Conservation (phyloP, 2,797 vertebrate species). For the Hipposideros larvatus region DNA sequence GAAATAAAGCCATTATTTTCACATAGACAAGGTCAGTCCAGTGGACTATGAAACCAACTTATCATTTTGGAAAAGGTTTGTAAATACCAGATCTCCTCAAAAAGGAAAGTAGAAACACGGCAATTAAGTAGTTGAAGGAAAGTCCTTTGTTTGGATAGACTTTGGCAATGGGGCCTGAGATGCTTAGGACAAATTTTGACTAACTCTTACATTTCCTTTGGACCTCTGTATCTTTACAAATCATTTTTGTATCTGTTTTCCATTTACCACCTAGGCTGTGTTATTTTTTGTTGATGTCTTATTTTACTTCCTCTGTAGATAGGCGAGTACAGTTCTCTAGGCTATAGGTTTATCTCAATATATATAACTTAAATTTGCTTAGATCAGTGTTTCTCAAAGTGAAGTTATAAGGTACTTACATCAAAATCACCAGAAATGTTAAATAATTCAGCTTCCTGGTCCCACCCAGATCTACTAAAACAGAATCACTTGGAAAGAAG, state of each 20-base stretch:
- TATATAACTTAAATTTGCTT: neutral
- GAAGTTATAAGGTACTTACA: neutral
- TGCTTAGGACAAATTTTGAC: neutral
- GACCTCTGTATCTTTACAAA: neutral
- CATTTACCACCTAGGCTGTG: neutral
- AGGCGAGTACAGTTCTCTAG: neutral
- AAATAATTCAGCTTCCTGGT: neutral
- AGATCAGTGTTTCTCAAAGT: neutral
- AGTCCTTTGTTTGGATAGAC: neutral
- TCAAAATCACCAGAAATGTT: neutral
- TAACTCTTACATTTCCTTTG: neutral
- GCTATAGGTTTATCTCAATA: neutral
- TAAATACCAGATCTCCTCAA: neutral
- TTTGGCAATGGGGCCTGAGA: neutral
- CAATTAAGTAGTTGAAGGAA: neutral
- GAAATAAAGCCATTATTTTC: neutral
- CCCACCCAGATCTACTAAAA: neutral
- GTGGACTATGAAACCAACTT: neutral
- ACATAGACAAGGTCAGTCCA: neutral
- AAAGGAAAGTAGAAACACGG: neutral
- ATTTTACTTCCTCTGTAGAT: neutral
- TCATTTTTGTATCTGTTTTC: neutral
- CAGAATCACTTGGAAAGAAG: neutral
- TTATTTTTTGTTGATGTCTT: neutral
- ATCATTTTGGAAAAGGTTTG: neutral